Percentiles rank a stretch among this genome's conserved stretches.
Evolutionary conservation across 2,113 vertebrate species (phyloP).

Genomic region (Chroicocephalus ridibundus): DNA sequence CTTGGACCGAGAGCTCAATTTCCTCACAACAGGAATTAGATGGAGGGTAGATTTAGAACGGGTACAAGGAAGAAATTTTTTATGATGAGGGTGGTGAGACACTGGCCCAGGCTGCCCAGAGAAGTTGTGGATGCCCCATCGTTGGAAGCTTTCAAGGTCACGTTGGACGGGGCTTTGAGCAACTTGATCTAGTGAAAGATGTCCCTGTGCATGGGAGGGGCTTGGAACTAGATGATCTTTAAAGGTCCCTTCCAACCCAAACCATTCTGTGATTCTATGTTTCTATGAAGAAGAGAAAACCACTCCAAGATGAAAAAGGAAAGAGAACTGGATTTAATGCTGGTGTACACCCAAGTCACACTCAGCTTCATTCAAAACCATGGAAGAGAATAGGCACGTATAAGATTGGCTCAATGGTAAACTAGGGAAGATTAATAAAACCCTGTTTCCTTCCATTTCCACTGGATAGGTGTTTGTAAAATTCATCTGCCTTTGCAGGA

Average conservation of each 20-base stretch:
- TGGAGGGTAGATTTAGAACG: background rate
- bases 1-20: background rate
- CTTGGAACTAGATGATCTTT: background rate
- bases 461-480: background rate
- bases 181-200: background rate
- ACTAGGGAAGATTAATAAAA: background rate
- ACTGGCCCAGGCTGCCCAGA: background rate
- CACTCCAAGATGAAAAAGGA: background rate
- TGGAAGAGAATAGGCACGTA: background rate
- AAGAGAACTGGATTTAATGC: background rate
- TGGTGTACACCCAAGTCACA: background rate
- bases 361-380: background rate
- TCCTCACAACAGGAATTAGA: background rate
- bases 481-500: background rate
- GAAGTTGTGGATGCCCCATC: background rate
- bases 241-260: background rate
- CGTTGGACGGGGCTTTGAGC: accelerated
- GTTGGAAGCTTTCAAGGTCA: background rate
- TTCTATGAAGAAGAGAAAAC: background rate
- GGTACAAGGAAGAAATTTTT: background rate
- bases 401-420: background rate
- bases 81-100: background rate
- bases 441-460: background rate
- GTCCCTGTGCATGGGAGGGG: background rate
- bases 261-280: background rate